A percentile compares a stretch with the other conserved stretches of the same genome.
phyloP scores from a whole-genome alignment of 2,797 vertebrate species.

The Myotis pilosus region DNA sequence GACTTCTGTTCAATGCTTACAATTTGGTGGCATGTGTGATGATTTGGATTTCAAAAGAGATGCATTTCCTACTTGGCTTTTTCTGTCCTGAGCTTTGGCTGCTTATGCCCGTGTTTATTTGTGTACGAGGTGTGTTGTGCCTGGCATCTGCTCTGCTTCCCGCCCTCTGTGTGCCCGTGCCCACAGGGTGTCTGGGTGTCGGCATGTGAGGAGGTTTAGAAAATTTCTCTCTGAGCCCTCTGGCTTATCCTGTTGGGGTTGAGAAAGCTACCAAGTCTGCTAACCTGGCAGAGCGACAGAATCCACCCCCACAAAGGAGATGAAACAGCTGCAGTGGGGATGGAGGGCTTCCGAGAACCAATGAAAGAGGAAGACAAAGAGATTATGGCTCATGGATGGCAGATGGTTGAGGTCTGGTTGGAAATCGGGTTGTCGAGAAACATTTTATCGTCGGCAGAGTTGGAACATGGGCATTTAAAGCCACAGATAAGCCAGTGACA shows the following conservation, averaged over 20 bases:
- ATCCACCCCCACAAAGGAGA: neutral
- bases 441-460: conserved; percentile 33
- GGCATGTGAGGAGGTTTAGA: neutral
- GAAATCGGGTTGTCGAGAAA: neutral
- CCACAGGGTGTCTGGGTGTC: neutral
- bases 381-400: neutral
- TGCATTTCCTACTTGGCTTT: conserved; percentile 10
- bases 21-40: neutral
- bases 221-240: neutral
- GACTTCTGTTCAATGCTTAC: neutral
- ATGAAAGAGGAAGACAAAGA: neutral
- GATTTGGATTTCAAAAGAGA: conserved; percentile 26
- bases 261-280: conserved; percentile 21
- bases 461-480: neutral
- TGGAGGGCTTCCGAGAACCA: neutral
- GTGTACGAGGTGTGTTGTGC: neutral
- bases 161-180: neutral
- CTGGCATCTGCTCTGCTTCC: conserved; percentile 47
- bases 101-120: conserved; percentile 41
- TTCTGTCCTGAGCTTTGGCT: conserved; percentile 29
- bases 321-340: neutral
- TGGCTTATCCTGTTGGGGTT: neutral
- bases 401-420: conserved; percentile 39
- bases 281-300: neutral
- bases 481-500: neutral